phyloP scores from a whole-genome alignment of 2,113 vertebrate species.

The Hiodon tergisus region DNA sequence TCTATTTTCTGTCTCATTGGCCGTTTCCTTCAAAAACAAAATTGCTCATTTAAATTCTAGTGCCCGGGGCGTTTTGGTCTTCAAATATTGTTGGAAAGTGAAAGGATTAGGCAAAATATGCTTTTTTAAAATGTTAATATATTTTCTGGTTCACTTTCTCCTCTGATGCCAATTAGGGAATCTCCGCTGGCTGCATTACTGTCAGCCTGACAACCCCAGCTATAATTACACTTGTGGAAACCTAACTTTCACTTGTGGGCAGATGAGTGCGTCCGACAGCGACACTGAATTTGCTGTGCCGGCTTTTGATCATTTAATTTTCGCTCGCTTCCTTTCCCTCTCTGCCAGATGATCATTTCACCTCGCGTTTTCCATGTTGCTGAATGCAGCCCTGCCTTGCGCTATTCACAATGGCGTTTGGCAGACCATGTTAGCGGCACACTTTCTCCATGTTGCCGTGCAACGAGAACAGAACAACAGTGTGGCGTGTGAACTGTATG shows the following conservation, averaged over 20 bases:
- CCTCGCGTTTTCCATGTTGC: constrained; percentile 92
- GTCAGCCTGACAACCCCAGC: constrained; percentile 99
- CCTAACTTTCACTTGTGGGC: constrained; percentile 99
- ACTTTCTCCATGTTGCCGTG: constrained; percentile 70
- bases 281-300: constrained; percentile 95
- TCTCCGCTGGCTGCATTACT: constrained; percentile 99
- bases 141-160: constrained; percentile 99
- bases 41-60: constrained; percentile 99
- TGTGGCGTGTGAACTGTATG: constrained; percentile 78
- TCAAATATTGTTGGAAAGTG: constrained; percentile 99
- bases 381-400: constrained; percentile 90
- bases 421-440: constrained; percentile 82
- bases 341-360: constrained; percentile 83
- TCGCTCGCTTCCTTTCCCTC: constrained; percentile 74
- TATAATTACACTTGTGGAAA: constrained; percentile 99
- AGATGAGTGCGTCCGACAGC: constrained; percentile 97
- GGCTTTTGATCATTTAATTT: constrained; percentile 99
- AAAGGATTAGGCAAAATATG: constrained; percentile 99
- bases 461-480: constrained; percentile 67
- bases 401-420: constrained; percentile 88
- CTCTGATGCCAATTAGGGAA: constrained; percentile 99
- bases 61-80: constrained; percentile 99
- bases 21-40: constrained; percentile 99
- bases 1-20: constrained; percentile 99
- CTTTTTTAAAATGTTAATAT: constrained; percentile 99